Evolutionary conservation across 2,113 vertebrate genomes (phyloP).

Genomic region (Xiphorhynchus elegans): DNA sequence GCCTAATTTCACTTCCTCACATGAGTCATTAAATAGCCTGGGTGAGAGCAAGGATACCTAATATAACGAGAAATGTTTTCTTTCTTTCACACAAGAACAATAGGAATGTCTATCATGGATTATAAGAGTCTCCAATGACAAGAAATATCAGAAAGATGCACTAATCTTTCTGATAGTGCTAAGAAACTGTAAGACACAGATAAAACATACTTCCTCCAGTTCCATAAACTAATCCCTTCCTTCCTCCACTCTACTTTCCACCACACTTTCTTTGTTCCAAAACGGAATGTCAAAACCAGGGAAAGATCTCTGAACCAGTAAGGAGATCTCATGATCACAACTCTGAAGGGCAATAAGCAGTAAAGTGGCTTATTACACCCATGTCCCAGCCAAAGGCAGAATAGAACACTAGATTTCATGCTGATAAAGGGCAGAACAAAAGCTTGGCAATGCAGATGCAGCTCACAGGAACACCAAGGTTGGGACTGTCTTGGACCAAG

Average conservation of each 20-base stretch:
- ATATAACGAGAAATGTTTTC: background rate
- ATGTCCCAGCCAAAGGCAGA: background rate
- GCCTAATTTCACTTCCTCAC: background rate
- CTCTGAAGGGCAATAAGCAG: background rate
- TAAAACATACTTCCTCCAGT: background rate
- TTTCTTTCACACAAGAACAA: background rate
- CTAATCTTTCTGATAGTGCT: background rate
- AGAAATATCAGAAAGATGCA: background rate
- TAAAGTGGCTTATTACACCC: accelerated
- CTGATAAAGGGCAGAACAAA: background rate
- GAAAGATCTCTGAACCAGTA: background rate
- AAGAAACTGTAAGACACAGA: background rate
- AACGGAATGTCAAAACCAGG: background rate
- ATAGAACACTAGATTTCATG: background rate
- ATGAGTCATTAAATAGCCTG: background rate
- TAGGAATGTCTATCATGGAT: background rate
- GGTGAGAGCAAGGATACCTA: background rate
- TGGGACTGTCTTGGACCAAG: background rate
- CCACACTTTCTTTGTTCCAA: background rate
- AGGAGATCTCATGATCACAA: background rate
- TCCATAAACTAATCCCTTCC: background rate
- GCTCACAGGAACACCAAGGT: background rate
- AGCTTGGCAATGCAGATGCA: background rate
- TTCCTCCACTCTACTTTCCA: background rate
- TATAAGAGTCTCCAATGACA: background rate